Evolutionary conservation across 2,113 vertebrate genomes (phyloP).

Genomic region (Callocephalon fimbriatum): DNA sequence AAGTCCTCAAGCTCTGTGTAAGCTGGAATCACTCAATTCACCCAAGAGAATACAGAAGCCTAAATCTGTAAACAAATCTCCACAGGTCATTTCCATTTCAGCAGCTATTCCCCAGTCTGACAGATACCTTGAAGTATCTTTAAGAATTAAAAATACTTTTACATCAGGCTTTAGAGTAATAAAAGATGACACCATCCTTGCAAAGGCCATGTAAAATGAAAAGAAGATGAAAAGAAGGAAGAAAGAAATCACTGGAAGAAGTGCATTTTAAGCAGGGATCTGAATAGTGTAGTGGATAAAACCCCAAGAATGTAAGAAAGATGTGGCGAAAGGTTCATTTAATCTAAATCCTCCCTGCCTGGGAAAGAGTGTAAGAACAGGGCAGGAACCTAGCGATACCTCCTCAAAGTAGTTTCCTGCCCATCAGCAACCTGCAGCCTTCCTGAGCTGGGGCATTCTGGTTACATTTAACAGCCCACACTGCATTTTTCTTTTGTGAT

Average conservation of each 20-base stretch:
- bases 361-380: neutral
- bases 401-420: neutral
- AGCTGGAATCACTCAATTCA: constrained; percentile 41
- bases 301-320: neutral
- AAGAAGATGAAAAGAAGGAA: neutral
- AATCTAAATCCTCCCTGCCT: neutral
- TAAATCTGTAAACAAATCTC: constrained; percentile 26
- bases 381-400: neutral
- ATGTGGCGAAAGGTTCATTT: neutral
- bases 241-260: neutral
- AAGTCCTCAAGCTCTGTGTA: constrained; percentile 23
- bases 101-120: neutral
- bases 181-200: neutral
- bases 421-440: neutral
- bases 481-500: neutral
- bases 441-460: neutral
- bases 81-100: constrained; percentile 8
- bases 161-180: neutral
- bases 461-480: neutral
- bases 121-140: neutral
- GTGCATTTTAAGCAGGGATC: neutral
- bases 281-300: neutral
- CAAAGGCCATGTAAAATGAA: neutral
- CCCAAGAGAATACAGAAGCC: constrained; percentile 2
- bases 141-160: constrained; percentile 1